A percentile compares a stretch with the other conserved stretches of the same genome.
These are phyloP conservation scores for Tragopan temminckii DNA, from an alignment of 2,797 vertebrate genomes.

Conservation along the genomic window DNA sequence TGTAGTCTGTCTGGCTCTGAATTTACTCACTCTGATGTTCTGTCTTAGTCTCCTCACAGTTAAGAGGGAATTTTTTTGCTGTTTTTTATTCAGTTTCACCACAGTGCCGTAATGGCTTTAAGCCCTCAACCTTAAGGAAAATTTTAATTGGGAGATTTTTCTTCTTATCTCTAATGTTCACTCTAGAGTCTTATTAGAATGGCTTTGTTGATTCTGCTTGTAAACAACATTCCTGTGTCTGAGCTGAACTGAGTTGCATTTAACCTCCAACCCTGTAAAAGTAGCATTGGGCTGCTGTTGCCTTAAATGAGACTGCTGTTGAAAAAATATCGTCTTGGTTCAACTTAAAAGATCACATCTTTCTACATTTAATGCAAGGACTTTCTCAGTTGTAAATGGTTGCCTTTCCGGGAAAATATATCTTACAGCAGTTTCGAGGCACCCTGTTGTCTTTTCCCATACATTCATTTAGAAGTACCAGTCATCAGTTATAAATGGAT, in stretches of 20 bases:
- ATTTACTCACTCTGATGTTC: neutral
- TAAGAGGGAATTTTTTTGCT: neutral
- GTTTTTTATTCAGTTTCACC: neutral
- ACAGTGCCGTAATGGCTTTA: constrained; percentile 44
- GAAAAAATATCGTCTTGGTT: neutral
- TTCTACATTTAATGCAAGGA: neutral
- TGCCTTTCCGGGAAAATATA: neutral
- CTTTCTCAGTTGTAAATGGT: neutral
- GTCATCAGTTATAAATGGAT: neutral
- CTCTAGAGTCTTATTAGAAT: constrained; percentile 74
- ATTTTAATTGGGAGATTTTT: constrained; percentile 78
- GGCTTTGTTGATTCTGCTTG: constrained; percentile 69
- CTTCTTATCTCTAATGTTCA: constrained; percentile 68
- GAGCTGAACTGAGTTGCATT: constrained; percentile 55
- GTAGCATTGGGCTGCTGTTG: constrained; percentile 17
- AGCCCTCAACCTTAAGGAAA: constrained; percentile 65
- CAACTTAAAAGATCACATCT: constrained; percentile 14
- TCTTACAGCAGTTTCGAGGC: neutral
- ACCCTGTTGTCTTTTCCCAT: neutral
- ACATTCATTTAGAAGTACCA: neutral
- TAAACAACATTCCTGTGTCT: constrained; percentile 51
- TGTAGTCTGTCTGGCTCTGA: neutral
- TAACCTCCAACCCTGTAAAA: constrained; percentile 60
- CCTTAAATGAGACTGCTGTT: neutral
- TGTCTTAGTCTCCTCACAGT: neutral